Conservation (phyloP, 2,888 invertebrate genomes). For the Leptothorax acervorum region DNA sequence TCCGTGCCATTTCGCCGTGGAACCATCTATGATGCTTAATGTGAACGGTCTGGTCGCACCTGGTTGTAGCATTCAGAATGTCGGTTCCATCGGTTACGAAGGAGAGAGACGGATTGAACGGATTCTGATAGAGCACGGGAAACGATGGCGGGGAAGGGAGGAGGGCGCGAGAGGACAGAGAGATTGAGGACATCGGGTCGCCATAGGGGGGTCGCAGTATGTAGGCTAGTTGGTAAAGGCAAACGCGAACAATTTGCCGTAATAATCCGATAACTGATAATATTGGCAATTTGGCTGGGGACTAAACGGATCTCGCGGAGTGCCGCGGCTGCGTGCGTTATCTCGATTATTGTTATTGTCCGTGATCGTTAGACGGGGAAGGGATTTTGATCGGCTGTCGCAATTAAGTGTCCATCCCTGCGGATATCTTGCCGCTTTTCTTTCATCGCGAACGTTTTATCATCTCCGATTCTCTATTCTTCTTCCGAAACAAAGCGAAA, state of each 20-base stretch:
- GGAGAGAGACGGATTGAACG: conserved; percentile 57
- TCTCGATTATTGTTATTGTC: conserved; percentile 75
- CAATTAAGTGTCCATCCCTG: not conserved
- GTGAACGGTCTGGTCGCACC: conserved; percentile 75
- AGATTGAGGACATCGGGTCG: conserved; percentile 53
- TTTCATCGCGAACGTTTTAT: not conserved
- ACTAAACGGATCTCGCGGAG: conserved; percentile 78
- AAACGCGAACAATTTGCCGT: conserved; percentile 81
- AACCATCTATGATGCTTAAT: conserved; percentile 72
- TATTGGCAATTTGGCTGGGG: conserved; percentile 79
- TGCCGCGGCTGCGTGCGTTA: conserved; percentile 68
- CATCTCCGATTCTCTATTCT: not conserved
- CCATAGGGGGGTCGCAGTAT: conserved; percentile 64
- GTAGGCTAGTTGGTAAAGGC: conserved; percentile 77
- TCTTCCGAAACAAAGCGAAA: not conserved
- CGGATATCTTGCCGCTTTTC: not conserved
- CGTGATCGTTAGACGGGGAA: conserved; percentile 56
- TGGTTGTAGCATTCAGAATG: conserved; percentile 72
- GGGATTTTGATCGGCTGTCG: not conserved
- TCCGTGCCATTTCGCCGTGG: not conserved
- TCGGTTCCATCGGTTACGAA: conserved; percentile 44
- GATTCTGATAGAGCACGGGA: conserved; percentile 43
- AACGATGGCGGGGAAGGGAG: not conserved
- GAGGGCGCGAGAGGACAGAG: conserved; percentile 33
- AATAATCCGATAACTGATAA: conserved; percentile 84